These are phyloP conservation scores for Hetaerina americana DNA, from an alignment of 1,140 invertebrate genomes.

Conservation along the genomic window DNA sequence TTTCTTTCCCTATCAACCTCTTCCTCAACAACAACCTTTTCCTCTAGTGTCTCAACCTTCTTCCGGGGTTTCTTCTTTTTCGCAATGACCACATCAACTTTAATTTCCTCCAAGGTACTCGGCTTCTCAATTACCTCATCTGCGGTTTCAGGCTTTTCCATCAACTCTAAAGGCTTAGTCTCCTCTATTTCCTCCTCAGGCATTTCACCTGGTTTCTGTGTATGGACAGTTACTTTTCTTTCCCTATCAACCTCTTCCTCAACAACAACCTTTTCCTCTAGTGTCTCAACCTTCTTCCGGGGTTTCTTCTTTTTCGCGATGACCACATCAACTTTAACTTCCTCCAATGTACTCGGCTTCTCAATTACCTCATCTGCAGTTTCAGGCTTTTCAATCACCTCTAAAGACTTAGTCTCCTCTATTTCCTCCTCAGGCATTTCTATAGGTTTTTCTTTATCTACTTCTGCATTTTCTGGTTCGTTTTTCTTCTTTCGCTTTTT, in stretches of 20 bases:
- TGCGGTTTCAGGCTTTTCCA: no score
- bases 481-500: conserved; percentile 1
- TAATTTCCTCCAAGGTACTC: no score
- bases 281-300: conserved; percentile 13
- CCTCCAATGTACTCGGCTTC: no score
- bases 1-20: conserved; percentile 9
- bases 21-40: background rate
- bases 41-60: conserved; percentile 3
- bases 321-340: conserved; percentile 8
- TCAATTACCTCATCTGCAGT: background rate
- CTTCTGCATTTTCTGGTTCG: conserved; percentile 9
- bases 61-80: conserved; percentile 26
- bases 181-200: no score
- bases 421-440: background rate
- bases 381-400: conserved; percentile 4
- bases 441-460: conserved; percentile 15
- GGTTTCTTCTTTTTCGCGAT: conserved; percentile 12
- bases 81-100: no score
- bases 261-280: conserved; percentile 6
- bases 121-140: no score
- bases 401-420: background rate
- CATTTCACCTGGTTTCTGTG: no score
- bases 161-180: no score
- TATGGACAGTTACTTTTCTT: no score
- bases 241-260: no score